These are phyloP conservation scores for Campopleginae sp. DNA, from an alignment of 2,888 invertebrate species.

Conservation along the genomic window DNA sequence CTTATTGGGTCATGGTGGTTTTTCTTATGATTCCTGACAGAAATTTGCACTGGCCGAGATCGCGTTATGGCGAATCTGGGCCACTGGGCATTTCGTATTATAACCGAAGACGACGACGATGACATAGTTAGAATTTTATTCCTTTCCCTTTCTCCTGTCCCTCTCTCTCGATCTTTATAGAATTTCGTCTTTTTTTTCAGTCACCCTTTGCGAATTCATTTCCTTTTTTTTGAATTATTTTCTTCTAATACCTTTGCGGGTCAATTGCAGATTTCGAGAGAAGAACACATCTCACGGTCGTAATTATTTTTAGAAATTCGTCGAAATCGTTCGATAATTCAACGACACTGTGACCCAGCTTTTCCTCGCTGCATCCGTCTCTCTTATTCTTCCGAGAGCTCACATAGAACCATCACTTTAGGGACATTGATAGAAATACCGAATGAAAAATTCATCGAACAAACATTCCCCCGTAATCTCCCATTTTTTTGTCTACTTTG, in stretches of 20 bases:
- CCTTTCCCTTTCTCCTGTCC: background rate
- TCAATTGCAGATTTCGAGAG: constrained; percentile 42
- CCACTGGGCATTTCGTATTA: constrained; percentile 46
- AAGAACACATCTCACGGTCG: constrained; percentile 29
- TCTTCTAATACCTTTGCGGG: background rate
- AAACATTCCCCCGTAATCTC: background rate
- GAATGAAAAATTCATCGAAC: background rate
- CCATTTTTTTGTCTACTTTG: background rate
- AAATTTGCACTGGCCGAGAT: constrained; percentile 21
- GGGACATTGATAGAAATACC: background rate
- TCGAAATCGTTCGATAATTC: constrained; percentile 65
- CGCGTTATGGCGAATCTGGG: constrained; percentile 45
- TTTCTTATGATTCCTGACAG: background rate
- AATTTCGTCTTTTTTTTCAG: background rate
- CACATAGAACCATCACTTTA: background rate
- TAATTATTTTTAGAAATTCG: constrained; percentile 64
- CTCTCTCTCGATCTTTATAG: constrained; percentile 5
- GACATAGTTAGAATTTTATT: constrained; percentile 12
- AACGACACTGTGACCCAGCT: constrained; percentile 60
- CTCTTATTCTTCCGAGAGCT: background rate
- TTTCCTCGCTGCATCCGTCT: background rate
- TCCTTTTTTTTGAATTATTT: constrained; percentile 10
- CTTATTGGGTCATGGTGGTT: background rate
- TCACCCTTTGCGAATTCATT: background rate
- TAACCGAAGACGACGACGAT: constrained; percentile 36